Base-by-base conservation (phyloP, 2,797 vertebrate genomes). In the Acrossocheilus wenchowensis region DNA sequence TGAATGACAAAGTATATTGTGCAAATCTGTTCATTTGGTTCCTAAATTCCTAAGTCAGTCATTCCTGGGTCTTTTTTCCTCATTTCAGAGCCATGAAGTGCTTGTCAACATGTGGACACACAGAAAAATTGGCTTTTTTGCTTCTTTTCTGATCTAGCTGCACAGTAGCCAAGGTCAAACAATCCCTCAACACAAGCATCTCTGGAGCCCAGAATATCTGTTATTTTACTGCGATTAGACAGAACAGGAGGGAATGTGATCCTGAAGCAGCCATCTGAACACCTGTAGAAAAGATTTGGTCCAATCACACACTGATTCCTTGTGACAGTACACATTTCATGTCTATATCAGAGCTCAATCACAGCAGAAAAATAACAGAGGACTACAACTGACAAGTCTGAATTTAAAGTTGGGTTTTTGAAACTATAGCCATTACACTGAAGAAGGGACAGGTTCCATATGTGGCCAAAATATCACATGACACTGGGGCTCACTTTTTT, bases 361-460 rank as follows among this genome's bases (percentile, higher is more conserved):
- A 81, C 48, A 87, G 72, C 57, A 87, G 17, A 82, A 84, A 1
- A 73, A 64, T 81, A 87, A 90, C 85, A 81, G 9, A 64, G 69
- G 73, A 52, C 48, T 73, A 45, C n/a, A 45, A 57, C 21, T 39
- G 75, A 39, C 34, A 60, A 60, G 34, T 39, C 14, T 60, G 34
- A 78, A 78, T 39, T 39, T 39, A 39, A 57, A 57, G 6, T 39
- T 57, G 34, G 34, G 30, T 54, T 54, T 54, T 39, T 36, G 10
- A 78, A 78, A 57, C 1, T 23, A 11, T 39, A 39, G 30, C 48
- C 36, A 54, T 52, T 54, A 77, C 74, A 77, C 30, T 6, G 8
- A 52, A 11, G 19, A 17, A 74, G 2, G 45, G 5, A 34, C 23
- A 12, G 14, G 23, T 14, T 45, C 5, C 11, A 72, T 30, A 5